Evolutionary conservation across 2,888 invertebrate genomes (phyloP).

Genomic region (Micoletzkya japonica): DNA sequence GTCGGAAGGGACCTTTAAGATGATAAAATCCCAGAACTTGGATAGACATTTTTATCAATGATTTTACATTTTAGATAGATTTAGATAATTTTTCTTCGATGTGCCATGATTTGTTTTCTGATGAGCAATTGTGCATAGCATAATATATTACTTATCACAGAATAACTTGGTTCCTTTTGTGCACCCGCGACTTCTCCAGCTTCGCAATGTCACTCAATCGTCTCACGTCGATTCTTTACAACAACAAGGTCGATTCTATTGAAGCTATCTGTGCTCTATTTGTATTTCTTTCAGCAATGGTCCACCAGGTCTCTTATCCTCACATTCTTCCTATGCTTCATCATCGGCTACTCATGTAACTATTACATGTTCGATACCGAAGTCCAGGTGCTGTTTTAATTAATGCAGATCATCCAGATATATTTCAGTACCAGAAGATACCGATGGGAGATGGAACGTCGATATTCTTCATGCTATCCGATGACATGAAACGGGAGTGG

Average conservation of each 20-base stretch:
- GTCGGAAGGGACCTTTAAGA: too few relatives aligned
- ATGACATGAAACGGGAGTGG: slow-evolving; percentile 7
- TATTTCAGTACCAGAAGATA: slow-evolving; percentile 22
- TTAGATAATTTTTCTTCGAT: too few relatives aligned
- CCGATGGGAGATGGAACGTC: slow-evolving; percentile 9
- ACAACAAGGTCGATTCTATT: slow-evolving; percentile 16
- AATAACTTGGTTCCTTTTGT: slow-evolving; percentile 7
- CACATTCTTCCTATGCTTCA: background rate
- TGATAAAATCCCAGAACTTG: too few relatives aligned
- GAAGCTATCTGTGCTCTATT: background rate
- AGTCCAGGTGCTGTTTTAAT: background rate
- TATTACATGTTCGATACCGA: slow-evolving; percentile 25
- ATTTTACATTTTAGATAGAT: too few relatives aligned
- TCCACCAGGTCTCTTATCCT: background rate
- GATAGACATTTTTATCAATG: too few relatives aligned
- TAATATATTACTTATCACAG: too few relatives aligned
- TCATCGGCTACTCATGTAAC: background rate
- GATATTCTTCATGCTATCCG: slow-evolving; percentile 16
- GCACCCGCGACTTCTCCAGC: background rate
- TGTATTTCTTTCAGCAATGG: slow-evolving; percentile 12
- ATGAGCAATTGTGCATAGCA: too few relatives aligned
- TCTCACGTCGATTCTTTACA: slow-evolving; percentile 15
- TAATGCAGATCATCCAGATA: background rate
- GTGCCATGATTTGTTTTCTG: too few relatives aligned
- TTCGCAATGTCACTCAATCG: slow-evolving; percentile 15